Evolutionary conservation across 2,113 vertebrate genomes (phyloP), one percentile per base, ranked within the genome.

Genomic region (Festucalex cinctus): DNA sequence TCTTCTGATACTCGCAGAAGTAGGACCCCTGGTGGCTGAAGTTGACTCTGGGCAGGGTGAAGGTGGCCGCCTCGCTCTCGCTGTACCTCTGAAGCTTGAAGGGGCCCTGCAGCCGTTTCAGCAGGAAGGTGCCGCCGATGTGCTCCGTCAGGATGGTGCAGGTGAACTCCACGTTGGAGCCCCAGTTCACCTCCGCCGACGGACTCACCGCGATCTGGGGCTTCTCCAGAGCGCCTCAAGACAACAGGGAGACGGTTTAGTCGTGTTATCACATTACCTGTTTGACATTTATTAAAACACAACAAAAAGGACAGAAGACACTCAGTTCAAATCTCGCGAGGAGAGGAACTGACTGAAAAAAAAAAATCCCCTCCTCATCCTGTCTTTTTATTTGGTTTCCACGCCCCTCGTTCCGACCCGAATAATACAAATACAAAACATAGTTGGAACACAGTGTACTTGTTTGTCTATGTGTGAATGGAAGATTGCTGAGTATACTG

Each of bases 1-100:
- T 85, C 75, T 90, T 91, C n/a, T 85, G 75, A 81, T 84, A 91
- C 77, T 87, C 80, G 76, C 89, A 91, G 65, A 78, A 86, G 72
- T 90, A 91, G 0, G 80, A 79, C 5, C 89, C 89, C 22, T 28
- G 79, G 1, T 85, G 76, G 36, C 0, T 71, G 54, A 89, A 90
- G 59, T 89, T 63, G n/a, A 73, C 83, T n/a, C 53, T 9, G n/a
- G 71, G 75, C 43, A 91, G 72, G 35, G 1, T 28, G 60, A 91
- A 91, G 5, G 66, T 82, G 14, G 41, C 78, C 13, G 70, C 70
- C 9, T 82, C 80, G 0, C 69, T 32, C 2, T 81, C 77, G 0
- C 84, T 70, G 69, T 49, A 86, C 65, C 48, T 88, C 7, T 77
- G 81, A 37, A 79, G 64, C 65, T 56, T 43, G 43, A 80, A 81